Percentiles rank a stretch among this genome's conserved stretches.
phyloP scores from a whole-genome alignment of 2,113 vertebrate genomes.

The Numenius arquata region DNA sequence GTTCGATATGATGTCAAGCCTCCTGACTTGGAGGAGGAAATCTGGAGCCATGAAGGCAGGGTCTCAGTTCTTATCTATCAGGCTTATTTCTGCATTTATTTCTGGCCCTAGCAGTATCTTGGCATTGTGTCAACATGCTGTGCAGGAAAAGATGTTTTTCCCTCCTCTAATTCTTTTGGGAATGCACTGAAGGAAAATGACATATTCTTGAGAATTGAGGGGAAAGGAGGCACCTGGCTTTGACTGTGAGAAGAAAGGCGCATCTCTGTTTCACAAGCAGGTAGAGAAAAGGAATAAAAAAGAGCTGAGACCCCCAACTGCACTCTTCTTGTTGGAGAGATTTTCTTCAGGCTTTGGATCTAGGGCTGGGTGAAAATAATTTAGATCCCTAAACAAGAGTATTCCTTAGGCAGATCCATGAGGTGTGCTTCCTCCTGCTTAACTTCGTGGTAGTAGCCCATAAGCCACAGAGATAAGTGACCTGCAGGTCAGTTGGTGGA shows the following conservation, averaged over 20 bases:
- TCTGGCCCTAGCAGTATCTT: conserved; percentile 13
- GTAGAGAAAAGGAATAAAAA: background rate
- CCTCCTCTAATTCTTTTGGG: background rate
- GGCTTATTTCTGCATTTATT: conserved; percentile 16
- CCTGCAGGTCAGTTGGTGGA: background rate
- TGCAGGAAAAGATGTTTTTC: background rate
- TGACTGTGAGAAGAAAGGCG: background rate
- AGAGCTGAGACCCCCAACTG: background rate
- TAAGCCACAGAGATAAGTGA: background rate
- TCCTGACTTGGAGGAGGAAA: background rate
- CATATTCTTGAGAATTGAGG: rapidly evolving
- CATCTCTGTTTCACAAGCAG: background rate
- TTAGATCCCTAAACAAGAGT: background rate
- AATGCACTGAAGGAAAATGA: background rate
- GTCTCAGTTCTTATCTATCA: background rate
- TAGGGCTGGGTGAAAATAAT: background rate
- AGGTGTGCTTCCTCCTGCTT: background rate
- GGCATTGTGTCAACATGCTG: background rate
- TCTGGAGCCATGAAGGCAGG: background rate
- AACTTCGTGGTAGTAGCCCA: background rate
- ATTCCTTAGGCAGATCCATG: background rate
- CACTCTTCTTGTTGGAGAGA: background rate
- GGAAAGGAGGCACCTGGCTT: background rate
- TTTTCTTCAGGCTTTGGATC: background rate
- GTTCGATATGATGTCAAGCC: background rate